Base-by-base conservation (phyloP, 35 echinoderm and acorn worm species). In the Amphiura filiformis region DNA sequence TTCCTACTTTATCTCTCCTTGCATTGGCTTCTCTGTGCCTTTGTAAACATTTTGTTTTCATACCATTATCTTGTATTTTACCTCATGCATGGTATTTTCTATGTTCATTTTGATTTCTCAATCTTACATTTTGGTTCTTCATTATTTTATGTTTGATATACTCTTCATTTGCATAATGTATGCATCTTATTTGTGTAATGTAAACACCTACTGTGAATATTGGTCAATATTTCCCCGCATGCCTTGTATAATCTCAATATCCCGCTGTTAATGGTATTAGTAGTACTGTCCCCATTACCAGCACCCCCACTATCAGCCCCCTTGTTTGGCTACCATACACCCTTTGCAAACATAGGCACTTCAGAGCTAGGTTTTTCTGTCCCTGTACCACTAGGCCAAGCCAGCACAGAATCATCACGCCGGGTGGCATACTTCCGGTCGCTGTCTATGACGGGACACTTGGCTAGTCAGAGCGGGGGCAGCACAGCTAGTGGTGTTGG, bases 381-480 rank as follows among this genome's bases (percentile, higher is more conserved):
- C 61, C 61, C 61, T 23, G 61, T 70, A 70, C 61, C 61, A 70
- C 28, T 70, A 70, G 61, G 61, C 15, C 61, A 70, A 70, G 61
- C 61, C 28, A 70, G 61, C 61, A 7, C 7, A 20, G 61, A 70
- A 4, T 70, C 61, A 57, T 79, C 89, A 4, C 65, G 65, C 9
- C 65, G 89, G 23, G 82, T 85, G 38, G 39, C 37, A 39, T 92
- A 92, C 61, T 82, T 90, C 75, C 76, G 94, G 30, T 93, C 90
- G n/a, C 70, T 93, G 39, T 96, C 90, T 7, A 96, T 96, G 94
- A 85, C 81, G 0, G 84, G 82, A 17, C 87, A 92, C 34, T 3
- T 84, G 20, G 86, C 65, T n/a, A 64, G 42, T 12, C 90, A 92
- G 70, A 92, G 94, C 32, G 77, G 94, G 47, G 47, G 91, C 0